A percentile compares a stretch with the other conserved stretches of the same genome.
These are phyloP conservation scores for Diabrotica balteata DNA, from an alignment of 2,888 invertebrate species.

Conservation along the genomic window DNA sequence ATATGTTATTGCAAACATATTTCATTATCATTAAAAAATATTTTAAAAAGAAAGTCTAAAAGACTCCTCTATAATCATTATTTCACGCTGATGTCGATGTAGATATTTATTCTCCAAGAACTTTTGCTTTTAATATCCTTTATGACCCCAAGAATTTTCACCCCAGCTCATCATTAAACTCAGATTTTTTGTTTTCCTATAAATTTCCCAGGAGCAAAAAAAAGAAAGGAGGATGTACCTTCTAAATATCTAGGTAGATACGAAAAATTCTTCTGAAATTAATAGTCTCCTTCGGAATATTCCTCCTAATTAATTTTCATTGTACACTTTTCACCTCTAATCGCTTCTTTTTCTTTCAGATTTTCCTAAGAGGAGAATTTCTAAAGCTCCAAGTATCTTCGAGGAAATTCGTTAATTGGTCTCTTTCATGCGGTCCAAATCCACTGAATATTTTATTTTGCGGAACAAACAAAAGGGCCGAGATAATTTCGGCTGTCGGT, in stretches of 20 bases:
- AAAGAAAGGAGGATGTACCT: too few species aligned
- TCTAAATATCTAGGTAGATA: neutral
- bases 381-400: conserved; percentile 10
- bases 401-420: conserved; percentile 23
- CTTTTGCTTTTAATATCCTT: too few species aligned
- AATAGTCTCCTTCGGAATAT: conserved; percentile 1
- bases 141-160: neutral
- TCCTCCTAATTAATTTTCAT: conserved; percentile 18
- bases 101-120: too few species aligned
- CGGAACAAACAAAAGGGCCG: conserved; percentile 16
- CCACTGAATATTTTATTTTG: conserved; percentile 28
- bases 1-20: too few species aligned
- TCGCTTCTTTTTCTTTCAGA: conserved; percentile 8
- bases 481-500: conserved; percentile 17
- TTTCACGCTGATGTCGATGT: too few species aligned
- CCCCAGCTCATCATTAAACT: neutral
- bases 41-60: too few species aligned
- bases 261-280: conserved; percentile 8
- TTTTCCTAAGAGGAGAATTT: conserved; percentile 13
- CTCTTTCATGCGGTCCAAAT: conserved; percentile 17
- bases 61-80: too few species aligned
- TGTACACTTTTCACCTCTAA: conserved; percentile 20
- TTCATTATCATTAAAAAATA: too few species aligned
- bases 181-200: neutral
- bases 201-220: too few species aligned